phyloP scores from a whole-genome alignment of 2,113 vertebrate species.

The Oncorhynchus nerka region DNA sequence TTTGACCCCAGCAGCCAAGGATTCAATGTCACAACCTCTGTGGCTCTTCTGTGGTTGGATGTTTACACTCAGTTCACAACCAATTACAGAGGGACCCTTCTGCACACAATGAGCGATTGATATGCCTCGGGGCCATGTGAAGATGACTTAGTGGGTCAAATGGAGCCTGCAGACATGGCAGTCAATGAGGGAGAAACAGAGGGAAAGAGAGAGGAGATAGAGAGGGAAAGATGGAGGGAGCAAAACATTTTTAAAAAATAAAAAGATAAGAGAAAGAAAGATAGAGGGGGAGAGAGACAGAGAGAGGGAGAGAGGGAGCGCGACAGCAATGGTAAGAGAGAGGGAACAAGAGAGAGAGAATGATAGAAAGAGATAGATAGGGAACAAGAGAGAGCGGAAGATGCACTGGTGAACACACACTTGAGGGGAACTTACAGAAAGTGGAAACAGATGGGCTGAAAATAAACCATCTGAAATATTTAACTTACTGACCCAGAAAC shows the following conservation, averaged over 20 bases:
- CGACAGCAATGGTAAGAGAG: neutral
- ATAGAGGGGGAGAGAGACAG: neutral
- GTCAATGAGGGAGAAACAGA: constrained; percentile 14
- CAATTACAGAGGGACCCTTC: constrained; percentile 41
- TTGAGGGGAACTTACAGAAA: constrained; percentile 53
- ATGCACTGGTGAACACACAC: constrained; percentile 15
- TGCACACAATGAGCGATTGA: constrained; percentile 52
- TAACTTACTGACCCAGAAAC: constrained; percentile 82
- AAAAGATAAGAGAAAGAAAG: too few species aligned
- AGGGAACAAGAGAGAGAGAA: neutral
- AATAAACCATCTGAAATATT: constrained; percentile 81
- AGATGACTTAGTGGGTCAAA: constrained; percentile 79
- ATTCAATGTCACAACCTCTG: constrained; percentile 8
- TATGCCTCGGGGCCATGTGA: constrained; percentile 52
- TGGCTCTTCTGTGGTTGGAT: constrained; percentile 1
- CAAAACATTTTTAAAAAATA: too few species aligned
- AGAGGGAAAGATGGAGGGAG: too few species aligned
- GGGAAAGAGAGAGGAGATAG: too few species aligned
- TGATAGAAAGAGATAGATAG: constrained; percentile 19
- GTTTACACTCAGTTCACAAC: constrained; percentile 23
- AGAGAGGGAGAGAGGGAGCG: constrained; percentile 10
- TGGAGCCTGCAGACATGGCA: constrained; percentile 65
- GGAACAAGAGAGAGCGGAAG: constrained; percentile 14
- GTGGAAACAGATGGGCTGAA: constrained; percentile 75
- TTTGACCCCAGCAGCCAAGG: neutral